phyloP scores from a whole-genome alignment of 2,113 vertebrate species.

The Oreotrochilus melanogaster region DNA sequence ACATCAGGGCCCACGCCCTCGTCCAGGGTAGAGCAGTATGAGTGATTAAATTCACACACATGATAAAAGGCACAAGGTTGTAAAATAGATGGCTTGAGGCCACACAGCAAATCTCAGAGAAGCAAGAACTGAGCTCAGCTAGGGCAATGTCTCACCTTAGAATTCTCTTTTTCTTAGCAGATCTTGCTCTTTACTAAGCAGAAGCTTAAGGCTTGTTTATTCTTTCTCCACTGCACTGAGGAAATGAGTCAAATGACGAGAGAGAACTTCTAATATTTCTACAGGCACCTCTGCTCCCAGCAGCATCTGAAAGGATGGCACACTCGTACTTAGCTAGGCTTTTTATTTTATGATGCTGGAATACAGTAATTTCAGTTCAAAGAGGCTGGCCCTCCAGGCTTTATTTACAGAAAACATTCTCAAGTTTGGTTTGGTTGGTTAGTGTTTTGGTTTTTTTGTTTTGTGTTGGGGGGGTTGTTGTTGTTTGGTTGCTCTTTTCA shows the following conservation, averaged over 20 bases:
- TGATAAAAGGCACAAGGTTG: not conserved
- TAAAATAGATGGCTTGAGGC: not conserved
- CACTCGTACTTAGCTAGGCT: rapidly evolving
- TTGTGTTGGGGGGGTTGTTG: too few species aligned
- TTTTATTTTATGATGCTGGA: not conserved
- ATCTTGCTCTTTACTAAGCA: not conserved
- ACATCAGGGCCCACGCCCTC: not conserved
- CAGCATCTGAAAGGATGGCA: not conserved
- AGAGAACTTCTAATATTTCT: not conserved
- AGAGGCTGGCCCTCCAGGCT: not conserved
- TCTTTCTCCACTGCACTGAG: not conserved
- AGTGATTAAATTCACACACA: not conserved
- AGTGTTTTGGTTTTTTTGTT: too few species aligned
- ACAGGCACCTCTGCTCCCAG: not conserved
- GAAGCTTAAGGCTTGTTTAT: not conserved
- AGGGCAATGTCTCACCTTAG: not conserved
- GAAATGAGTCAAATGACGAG: not conserved
- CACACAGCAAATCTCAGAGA: not conserved
- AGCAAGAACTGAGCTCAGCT: not conserved
- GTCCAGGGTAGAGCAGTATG: not conserved
- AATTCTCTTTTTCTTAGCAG: not conserved
- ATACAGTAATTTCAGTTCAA: not conserved
- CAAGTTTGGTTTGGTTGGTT: not conserved
- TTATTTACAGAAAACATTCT: not conserved
- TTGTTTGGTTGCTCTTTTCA: too few species aligned